Evolutionary conservation across 2,888 invertebrate species (phyloP), one percentile per base, ranked within the genome.

Genomic region (Gymnocheta viridis): DNA sequence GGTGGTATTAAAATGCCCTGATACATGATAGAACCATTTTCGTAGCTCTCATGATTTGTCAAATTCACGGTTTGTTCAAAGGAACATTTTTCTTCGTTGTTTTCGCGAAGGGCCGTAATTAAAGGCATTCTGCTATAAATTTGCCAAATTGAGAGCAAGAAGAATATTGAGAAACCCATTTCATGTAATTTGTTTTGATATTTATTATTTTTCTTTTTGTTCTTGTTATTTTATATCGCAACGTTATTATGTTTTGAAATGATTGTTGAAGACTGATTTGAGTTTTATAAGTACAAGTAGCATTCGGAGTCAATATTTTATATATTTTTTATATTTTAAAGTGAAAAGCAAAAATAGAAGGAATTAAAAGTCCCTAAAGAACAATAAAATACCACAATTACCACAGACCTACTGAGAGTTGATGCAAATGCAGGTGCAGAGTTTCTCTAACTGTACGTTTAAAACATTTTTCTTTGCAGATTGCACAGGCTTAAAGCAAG

Each of bases 1-100:
- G 64, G 27, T 1, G 88, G 86, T 70, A 89, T 87, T 32, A 87
- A 14, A n/a, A 89, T 70, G 2, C 78, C 87, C n/a, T 88, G 85
- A 69, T 87, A 87, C 1, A 87, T 12, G 64, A 89, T 88, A 1
- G 88, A 88, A 22, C 89, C 89, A 66, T 89, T 87, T 5, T 17
- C 4, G 9, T 86, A 76, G 27, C 51, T 67, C 2, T 49, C 41
- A 12, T 85, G 85, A 17, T 77, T 76, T 1, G 88, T 87, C 47
- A 90, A 86, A 76, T 90, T 86, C 0, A 88, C 88, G 10, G 88
- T 87, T 7, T 88, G 86, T 17, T 77, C 56, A 62, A 82, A 88
- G 9, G 69, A 77, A 54, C 89, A 89, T 47, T 51, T 76, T 27
- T 67, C 67, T 27, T 29, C 41, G 0, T 10, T 66, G 17, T 2